Conservation (phyloP, 2,888 invertebrate species). For the Alsophila aescularia region DNA sequence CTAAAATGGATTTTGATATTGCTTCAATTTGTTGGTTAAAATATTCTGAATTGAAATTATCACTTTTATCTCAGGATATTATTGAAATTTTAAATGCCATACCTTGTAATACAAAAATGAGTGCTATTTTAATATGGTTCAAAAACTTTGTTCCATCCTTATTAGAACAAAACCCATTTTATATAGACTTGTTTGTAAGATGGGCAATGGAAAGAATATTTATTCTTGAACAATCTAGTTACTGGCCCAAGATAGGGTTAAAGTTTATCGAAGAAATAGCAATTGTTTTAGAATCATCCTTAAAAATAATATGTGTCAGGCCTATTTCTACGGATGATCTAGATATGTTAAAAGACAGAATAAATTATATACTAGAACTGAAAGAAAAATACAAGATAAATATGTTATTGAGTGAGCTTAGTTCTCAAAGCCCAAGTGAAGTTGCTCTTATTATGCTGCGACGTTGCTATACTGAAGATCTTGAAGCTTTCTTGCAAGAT, state of each 20-base stretch:
- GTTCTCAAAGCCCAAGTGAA: constrained; percentile 71
- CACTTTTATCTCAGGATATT: constrained; percentile 57
- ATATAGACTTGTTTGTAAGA: constrained; percentile 74
- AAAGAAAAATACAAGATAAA: constrained; percentile 80
- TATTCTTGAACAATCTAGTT: constrained; percentile 70
- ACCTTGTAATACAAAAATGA: constrained; percentile 72
- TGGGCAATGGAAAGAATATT: constrained; percentile 79
- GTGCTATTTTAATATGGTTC: constrained; percentile 74
- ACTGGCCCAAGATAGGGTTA: constrained; percentile 81
- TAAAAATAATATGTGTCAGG: constrained; percentile 66
- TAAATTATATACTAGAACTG: constrained; percentile 69
- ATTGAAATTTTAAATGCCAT: constrained; percentile 67
- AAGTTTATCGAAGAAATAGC: constrained; percentile 74
- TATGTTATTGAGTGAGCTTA: constrained; percentile 71
- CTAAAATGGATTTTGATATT: constrained; percentile 73
- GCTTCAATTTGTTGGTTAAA: constrained; percentile 79
- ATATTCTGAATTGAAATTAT: constrained; percentile 63
- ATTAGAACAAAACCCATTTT: constrained; percentile 73
- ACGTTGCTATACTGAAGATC: constrained; percentile 79
- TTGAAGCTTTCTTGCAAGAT: constrained; percentile 66
- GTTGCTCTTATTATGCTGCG: constrained; percentile 76
- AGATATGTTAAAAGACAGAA: constrained; percentile 68
- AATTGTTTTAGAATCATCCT: constrained; percentile 63
- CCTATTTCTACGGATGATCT: constrained; percentile 77
- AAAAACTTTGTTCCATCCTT: constrained; percentile 73